Evolutionary conservation across 2,888 invertebrate species (phyloP).

Genomic region (Euplexia lucipara): DNA sequence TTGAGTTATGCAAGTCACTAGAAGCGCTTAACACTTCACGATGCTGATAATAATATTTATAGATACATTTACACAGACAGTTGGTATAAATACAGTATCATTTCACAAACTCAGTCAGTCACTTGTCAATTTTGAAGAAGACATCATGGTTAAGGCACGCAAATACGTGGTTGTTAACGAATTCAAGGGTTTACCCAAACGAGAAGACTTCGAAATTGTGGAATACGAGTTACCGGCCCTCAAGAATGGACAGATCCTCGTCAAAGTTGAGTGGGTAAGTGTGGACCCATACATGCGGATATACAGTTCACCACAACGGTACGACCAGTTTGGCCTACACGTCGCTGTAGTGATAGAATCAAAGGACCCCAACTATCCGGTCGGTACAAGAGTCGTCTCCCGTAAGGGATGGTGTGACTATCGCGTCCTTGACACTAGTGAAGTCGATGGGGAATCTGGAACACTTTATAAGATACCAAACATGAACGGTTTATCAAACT

Average conservation of each 20-base stretch:
- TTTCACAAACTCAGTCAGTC: slow-evolving; percentile 23
- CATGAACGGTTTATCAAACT: slow-evolving; percentile 87
- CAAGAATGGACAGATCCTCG: slow-evolving; percentile 77
- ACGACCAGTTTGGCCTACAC: slow-evolving; percentile 74
- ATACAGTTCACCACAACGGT: slow-evolving; percentile 66
- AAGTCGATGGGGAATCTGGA: slow-evolving; percentile 45
- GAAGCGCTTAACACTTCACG: too few species aligned
- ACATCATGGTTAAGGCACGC: slow-evolving; percentile 86
- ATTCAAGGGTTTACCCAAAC: slow-evolving; percentile 91
- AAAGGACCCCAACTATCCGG: slow-evolving; percentile 91
- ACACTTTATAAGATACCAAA: slow-evolving; percentile 87
- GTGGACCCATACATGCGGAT: slow-evolving; percentile 73
- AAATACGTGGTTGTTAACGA: slow-evolving; percentile 83
- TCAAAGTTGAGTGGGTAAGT: slow-evolving; percentile 75
- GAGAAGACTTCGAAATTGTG: slow-evolving; percentile 90
- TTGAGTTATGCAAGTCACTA: too few species aligned
- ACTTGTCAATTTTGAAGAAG: background rate
- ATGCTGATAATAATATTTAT: background rate
- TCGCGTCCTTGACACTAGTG: slow-evolving; percentile 52
- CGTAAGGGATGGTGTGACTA: slow-evolving; percentile 78
- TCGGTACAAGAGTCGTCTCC: slow-evolving; percentile 91
- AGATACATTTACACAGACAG: background rate
- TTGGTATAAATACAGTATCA: background rate
- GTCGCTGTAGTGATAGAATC: slow-evolving; percentile 90
- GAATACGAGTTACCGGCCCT: slow-evolving; percentile 88